Evolutionary conservation across 2,113 vertebrate species (phyloP).

Genomic region (Balaeniceps rex): DNA sequence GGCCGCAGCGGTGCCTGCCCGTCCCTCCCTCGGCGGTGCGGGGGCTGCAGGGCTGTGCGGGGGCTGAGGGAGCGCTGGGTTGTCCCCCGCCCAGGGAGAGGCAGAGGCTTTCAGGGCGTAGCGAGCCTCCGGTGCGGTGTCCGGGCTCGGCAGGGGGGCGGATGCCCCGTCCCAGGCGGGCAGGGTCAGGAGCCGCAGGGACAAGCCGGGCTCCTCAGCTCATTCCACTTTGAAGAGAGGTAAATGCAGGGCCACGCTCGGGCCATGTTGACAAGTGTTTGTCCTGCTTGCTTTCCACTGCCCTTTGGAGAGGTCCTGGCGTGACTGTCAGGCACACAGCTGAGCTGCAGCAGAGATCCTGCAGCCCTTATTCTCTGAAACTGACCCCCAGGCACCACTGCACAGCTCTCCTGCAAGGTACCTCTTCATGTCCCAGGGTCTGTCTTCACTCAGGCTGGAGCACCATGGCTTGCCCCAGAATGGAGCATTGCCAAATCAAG

Average conservation of each 20-base stretch:
- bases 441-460: neutral
- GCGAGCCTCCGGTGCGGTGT: neutral
- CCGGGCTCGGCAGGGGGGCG: too few species aligned
- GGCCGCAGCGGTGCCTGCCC: neutral
- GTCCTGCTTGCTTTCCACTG: neutral
- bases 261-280: rapidly evolving
- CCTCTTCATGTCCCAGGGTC: rapidly evolving
- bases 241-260: neutral
- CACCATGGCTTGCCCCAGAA: rapidly evolving
- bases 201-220: rapidly evolving
- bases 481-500: neutral
- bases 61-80: too few species aligned
- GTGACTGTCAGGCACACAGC: rapidly evolving
- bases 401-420: neutral
- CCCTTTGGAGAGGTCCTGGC: neutral
- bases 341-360: neutral
- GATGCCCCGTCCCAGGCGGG: neutral
- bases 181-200: neutral
- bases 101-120: neutral
- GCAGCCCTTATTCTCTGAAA: neutral
- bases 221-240: rapidly evolving
- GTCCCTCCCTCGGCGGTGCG: neutral
- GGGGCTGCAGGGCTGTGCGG: neutral
- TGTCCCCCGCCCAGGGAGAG: neutral
- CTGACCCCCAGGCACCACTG: rapidly evolving